Evolutionary conservation across 1,140 invertebrate species (phyloP), one percentile per base, ranked within the genome.

Genomic region (Agrypnia vestita): DNA sequence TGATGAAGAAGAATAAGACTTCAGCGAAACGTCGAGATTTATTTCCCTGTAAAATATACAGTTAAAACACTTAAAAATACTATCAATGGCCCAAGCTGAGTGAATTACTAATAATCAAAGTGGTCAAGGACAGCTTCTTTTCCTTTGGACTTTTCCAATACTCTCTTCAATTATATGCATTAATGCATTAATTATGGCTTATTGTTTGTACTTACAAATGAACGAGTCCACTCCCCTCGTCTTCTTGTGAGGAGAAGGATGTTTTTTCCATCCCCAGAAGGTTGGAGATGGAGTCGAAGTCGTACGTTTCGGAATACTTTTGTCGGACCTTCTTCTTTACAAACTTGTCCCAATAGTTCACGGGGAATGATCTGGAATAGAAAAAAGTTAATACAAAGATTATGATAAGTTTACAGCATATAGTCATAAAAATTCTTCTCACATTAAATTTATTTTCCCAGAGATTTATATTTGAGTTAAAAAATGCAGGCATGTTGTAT

Each of bases 281-380:
- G 87, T 95, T 98, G 78, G 96, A 98, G 79, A 99, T 98, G 0
- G 95, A 95, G 86, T 99, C 97, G 87, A 98, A 98, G 86, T 99
- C 98, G 85, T 98, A 99, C 0, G 97, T 97, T 86, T 99, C 98
- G 69, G 97, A 97, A 87, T 98, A 99, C 89, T 98, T 98, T 86
- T 96, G 96, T 3, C 97, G 92, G 0, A 99, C 97, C 90, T 99
- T 99, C 91, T 99, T 99, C 89, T 99, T 99, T 0, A 99, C 97
- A 89, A 99, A 99, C 90, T 99, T 99, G 85, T 99, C 99, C 99
- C 99, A 99, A 88, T 99, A 99, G 88, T 98, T 99, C 0, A 98
- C 97, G 0, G 99, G 99, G 89, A 99, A 99, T 0, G 96, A 98
- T 88, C 93, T 94, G 84, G 47, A 87, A 87, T 46, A 56, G 46